These are phyloP conservation scores for Agrochola macilenta DNA, from an alignment of 2,888 invertebrate genomes.

Conservation along the genomic window DNA sequence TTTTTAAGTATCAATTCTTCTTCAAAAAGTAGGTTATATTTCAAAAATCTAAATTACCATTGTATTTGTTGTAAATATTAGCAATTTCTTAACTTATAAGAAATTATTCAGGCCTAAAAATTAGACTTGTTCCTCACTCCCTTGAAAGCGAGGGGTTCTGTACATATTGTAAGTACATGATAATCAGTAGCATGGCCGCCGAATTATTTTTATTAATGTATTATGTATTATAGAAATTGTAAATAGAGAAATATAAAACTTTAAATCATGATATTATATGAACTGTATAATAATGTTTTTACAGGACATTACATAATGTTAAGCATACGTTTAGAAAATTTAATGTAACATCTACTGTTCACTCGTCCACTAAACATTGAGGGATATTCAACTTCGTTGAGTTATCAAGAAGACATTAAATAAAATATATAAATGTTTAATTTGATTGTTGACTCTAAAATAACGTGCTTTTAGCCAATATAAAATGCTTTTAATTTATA, in stretches of 20 bases:
- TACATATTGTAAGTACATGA: slow-evolving; percentile 58
- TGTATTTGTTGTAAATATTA: slow-evolving; percentile 47
- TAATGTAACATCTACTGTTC: slow-evolving; percentile 24
- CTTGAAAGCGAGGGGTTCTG: slow-evolving; percentile 21
- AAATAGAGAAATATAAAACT: slow-evolving; percentile 56
- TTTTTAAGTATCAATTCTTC: slow-evolving; percentile 34
- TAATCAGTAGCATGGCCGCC: slow-evolving; percentile 32
- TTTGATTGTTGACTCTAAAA: slow-evolving; percentile 37
- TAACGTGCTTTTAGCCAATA: slow-evolving; percentile 49
- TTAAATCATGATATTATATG: slow-evolving; percentile 55
- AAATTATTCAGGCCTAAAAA: slow-evolving; percentile 45
- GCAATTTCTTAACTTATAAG: slow-evolving; percentile 3
- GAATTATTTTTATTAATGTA: slow-evolving; percentile 45
- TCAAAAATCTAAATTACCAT: slow-evolving; percentile 2
- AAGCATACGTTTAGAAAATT: slow-evolving; percentile 5
- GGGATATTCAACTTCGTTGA: slow-evolving; percentile 20
- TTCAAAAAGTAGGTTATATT: slow-evolving; percentile 1
- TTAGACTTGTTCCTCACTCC: slow-evolving; percentile 1
- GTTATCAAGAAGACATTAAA: slow-evolving; percentile 13
- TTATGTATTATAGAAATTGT: slow-evolving; percentile 47
- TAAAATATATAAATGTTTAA: slow-evolving; percentile 34
- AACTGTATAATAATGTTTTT: slow-evolving; percentile 31
- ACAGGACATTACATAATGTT: slow-evolving; percentile 30
- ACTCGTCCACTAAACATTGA: slow-evolving; percentile 47
- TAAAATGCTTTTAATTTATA: slow-evolving; percentile 60